phyloP scores from a whole-genome alignment of 2,797 vertebrate genomes.

The Ceryle rudis region DNA sequence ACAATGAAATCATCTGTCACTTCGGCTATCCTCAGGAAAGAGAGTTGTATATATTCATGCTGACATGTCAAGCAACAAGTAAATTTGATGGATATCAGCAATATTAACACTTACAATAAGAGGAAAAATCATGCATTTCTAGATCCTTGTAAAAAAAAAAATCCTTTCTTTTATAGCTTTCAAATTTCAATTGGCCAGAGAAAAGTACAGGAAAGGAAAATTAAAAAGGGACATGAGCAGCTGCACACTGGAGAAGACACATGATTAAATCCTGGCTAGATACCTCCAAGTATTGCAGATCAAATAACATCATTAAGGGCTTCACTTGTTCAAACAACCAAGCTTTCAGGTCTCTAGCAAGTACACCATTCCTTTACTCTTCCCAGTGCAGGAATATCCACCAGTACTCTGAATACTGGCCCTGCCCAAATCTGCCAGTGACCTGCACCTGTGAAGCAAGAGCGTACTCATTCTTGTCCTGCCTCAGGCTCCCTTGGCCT shows the following conservation, averaged over 20 bases:
- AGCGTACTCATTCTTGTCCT: fast-evolving
- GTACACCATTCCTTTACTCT: neutral
- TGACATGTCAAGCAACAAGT: conserved; percentile 25
- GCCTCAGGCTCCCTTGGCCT: neutral
- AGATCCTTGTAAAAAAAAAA: neutral
- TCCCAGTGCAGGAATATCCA: neutral
- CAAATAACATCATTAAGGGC: neutral
- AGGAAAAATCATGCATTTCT: neutral
- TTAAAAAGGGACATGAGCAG: neutral
- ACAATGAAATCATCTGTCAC: conserved; percentile 54
- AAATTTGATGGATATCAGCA: conserved; percentile 7
- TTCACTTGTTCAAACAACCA: neutral
- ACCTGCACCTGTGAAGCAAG: neutral
- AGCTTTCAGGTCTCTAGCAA: neutral
- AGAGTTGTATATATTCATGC: conserved; percentile 19
- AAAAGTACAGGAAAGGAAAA: neutral
- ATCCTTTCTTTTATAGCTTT: neutral
- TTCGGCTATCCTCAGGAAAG: conserved; percentile 33
- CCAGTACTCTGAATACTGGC: fast-evolving
- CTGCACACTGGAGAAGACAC: neutral
- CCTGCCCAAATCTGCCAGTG: neutral
- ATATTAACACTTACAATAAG: neutral
- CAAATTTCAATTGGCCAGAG: neutral
- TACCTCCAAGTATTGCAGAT: neutral
- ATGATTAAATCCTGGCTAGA: neutral